These are phyloP conservation scores for Oreochromis tanganicae DNA, from an alignment of 2,113 vertebrate species.

Conservation along the genomic window DNA sequence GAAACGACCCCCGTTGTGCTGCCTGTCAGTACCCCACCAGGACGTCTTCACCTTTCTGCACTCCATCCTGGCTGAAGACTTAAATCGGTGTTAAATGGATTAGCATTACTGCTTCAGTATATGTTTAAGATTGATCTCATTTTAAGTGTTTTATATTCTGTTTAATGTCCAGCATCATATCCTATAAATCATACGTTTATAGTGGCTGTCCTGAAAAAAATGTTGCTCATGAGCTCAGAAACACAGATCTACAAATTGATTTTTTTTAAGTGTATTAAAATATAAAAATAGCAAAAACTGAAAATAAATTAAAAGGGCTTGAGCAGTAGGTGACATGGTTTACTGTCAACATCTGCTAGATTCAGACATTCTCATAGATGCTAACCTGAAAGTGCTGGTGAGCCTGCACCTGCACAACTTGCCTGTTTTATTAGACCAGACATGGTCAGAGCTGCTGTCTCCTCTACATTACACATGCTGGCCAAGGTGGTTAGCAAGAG, in stretches of 20 bases:
- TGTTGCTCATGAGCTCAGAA: background rate
- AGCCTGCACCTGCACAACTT: background rate
- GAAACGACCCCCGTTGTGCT: background rate
- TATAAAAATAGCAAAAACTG: background rate
- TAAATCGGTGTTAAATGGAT: background rate
- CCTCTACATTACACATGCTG: background rate
- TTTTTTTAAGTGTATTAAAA: background rate
- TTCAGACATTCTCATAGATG: background rate
- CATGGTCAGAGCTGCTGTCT: background rate
- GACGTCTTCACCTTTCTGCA: background rate
- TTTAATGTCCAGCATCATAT: background rate
- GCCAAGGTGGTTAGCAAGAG: background rate
- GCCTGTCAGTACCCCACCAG: background rate
- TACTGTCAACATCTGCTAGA: background rate
- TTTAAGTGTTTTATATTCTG: background rate
- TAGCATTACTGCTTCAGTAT: background rate
- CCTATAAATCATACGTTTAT: background rate
- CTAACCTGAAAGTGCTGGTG: background rate
- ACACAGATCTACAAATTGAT: background rate
- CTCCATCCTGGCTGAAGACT: background rate
- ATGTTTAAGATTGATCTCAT: background rate
- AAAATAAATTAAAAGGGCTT: background rate
- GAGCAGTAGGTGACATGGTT: background rate
- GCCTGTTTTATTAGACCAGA: background rate
- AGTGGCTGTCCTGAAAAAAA: background rate